Base-by-base conservation (phyloP, 2,888 invertebrate species). In the Pyrocoelia pectoralis region DNA sequence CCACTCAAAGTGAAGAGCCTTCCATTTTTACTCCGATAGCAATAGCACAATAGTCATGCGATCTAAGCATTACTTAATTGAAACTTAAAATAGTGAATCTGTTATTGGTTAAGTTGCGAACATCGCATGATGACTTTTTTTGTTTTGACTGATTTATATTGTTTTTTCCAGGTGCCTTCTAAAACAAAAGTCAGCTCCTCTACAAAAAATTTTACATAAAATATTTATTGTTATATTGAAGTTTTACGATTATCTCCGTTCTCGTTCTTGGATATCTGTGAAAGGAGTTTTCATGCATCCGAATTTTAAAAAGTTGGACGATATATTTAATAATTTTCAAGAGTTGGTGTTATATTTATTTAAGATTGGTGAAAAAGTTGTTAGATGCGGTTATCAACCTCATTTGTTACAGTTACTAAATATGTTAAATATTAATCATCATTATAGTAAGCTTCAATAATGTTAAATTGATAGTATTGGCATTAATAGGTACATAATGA, bases 211-310 rank as follows among this genome's bases (percentile, higher is more conserved):
- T 0, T 81, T 93, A 29, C 87, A 89, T 56, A 89, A 88, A 76
- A 88, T 91, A 13, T 91, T 92, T 72, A 87, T 87, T 51, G 87
- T 92, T 5, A 88, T 91, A 33, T 77, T 93, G 67, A 89, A 90
- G 73, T 90, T 89, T 73, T 89, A 89, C 74, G 84, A 88, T 58
- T 85, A 87, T 67, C 77, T 90, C 53, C 75, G 80, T 73, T 84
- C 78, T 69, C 86, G 87, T 15, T 83, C 83, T 69, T 90, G 89
- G 89, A 81, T 80, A 17, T 83, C 83, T 69, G 78, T 77, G 0
- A 79, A 84, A 49, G 82, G 83, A 1, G 76, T 76, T 51, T 87
- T 85, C 73, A 81, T 82, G 0, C 89, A 88, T 75, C 83, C 88
- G 0, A 88, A 85, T 76, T 90, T 85, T 75, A 81, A 85, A 46